Evolutionary conservation across 2,113 vertebrate species (phyloP), one percentile per base, ranked within the genome.

Genomic region (Orycteropus afer): DNA sequence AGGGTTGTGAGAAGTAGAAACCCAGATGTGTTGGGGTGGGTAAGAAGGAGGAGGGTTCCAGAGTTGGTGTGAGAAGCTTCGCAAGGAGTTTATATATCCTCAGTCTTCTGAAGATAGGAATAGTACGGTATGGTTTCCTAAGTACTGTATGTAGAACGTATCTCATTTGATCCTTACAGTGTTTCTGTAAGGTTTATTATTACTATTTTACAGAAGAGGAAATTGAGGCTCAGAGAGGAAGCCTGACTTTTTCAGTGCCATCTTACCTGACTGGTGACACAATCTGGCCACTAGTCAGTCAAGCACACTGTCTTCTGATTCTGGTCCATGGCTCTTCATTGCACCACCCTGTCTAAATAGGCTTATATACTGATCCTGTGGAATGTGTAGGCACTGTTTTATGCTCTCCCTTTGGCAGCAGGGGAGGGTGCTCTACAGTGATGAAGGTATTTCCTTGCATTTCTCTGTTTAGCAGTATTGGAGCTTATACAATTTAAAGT

Each of bases 1-100:
- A 40, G 57, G 61, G 25, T 51, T 94, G 27, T 63, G 51, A 95
- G 76, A 63, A 80, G 71, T 79, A 71, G 79, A 65, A 93, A 74
- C 14, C 32, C 18, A 73, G 49, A 25, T 45, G 32, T 49, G 34
- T 22, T 40, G n/a, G 22, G 47, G 9, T 77, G 65, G 74, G n/a
- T n/a, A 22, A 82, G 40, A 37, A 88, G 63, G 37, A 51, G 59
- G 42, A 69, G 23, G 40, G 3, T 51, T 89, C 81, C 20, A 29
- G 29, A 27, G 32, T 45, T 69, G 29, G 57, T 32, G 14, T 14
- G 82, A 67, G 65, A 15, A 23, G 61, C 29, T 80, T 25, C 51
- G 80, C 20, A 67, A 67, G 69, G 47, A 65, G 74, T 84, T 10
- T 45, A 80, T 23, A 2, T 27, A 2, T 45, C 76, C 29, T 87